These are phyloP conservation scores for Drosophila lutescens DNA, from an alignment of 2,888 invertebrate genomes.

Conservation along the genomic window DNA sequence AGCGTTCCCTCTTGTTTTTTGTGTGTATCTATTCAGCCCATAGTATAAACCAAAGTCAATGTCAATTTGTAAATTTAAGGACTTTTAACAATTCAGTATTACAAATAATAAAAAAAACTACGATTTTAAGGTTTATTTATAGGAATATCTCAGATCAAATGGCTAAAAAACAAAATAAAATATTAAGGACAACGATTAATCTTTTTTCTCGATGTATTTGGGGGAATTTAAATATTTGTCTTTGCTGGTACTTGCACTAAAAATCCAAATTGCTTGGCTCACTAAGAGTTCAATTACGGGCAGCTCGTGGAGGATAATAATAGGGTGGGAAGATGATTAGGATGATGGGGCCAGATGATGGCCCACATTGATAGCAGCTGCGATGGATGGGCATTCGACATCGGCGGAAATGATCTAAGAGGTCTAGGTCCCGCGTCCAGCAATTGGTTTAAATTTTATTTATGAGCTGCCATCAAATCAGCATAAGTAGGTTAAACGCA, in stretches of 20 bases:
- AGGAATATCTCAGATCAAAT: not conserved
- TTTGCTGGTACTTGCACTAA: constrained; percentile 54
- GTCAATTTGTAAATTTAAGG: too few relatives aligned
- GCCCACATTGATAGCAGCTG: constrained; percentile 75
- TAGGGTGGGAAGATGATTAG: constrained; percentile 29
- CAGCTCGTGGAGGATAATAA: constrained; percentile 41
- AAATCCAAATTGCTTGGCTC: constrained; percentile 71
- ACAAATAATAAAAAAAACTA: too few relatives aligned
- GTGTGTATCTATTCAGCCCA: too few relatives aligned
- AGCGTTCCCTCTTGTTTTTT: too few relatives aligned
- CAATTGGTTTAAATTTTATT: constrained; percentile 81
- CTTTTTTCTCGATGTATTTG: constrained; percentile 9
- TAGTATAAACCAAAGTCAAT: too few relatives aligned
- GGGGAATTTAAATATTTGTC: constrained; percentile 66
- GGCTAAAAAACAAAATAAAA: not conserved
- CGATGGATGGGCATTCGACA: constrained; percentile 39
- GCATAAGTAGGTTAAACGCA: constrained; percentile 83
- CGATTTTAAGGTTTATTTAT: too few relatives aligned
- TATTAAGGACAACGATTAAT: not conserved
- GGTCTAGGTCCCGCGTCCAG: constrained; percentile 57
- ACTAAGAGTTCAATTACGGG: constrained; percentile 76
- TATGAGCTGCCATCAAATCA: constrained; percentile 82
- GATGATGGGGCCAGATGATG: constrained; percentile 53
- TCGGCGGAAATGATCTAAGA: constrained; percentile 19
- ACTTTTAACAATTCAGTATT: too few relatives aligned